Percentiles rank a stretch among this genome's conserved stretches.
These are phyloP conservation scores for Ennomos quercinarius DNA, from an alignment of 2,888 invertebrate genomes.

Conservation along the genomic window DNA sequence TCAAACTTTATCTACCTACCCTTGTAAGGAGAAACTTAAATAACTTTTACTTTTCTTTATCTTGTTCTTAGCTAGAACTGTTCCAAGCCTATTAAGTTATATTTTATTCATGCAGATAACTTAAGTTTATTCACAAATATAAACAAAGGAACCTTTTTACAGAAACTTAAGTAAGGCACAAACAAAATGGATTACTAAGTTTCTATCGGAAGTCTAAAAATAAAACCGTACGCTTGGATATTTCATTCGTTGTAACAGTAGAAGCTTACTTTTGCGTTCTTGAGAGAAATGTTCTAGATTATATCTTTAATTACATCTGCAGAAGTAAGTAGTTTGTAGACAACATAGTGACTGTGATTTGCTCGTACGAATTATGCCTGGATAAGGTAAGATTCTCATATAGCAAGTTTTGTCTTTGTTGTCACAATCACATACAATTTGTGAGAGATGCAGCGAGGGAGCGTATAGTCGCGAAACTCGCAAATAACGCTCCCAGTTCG, in stretches of 20 bases:
- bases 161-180: slow-evolving; percentile 9
- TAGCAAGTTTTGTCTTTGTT: slow-evolving; percentile 43
- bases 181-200: slow-evolving; percentile 14
- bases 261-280: slow-evolving; percentile 17
- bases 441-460: slow-evolving; percentile 33
- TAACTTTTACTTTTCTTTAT: too few species aligned
- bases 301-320: slow-evolving; percentile 14
- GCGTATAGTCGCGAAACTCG: slow-evolving; percentile 28
- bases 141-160: slow-evolving; percentile 16
- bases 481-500: slow-evolving; percentile 19
- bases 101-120: slow-evolving; percentile 9
- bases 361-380: slow-evolving; percentile 6
- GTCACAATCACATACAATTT: slow-evolving; percentile 50
- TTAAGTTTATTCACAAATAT: slow-evolving; percentile 14
- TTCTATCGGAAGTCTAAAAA: slow-evolving; percentile 22
- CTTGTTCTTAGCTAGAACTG: too few species aligned
- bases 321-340: not conserved
- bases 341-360: slow-evolving; percentile 24
- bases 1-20: too few species aligned
- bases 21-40: too few species aligned
- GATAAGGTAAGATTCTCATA: slow-evolving; percentile 17
- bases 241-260: slow-evolving; percentile 22
- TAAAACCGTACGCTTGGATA: slow-evolving; percentile 14
- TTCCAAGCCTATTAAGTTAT: slow-evolving; percentile 7
- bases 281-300: slow-evolving; percentile 17